A percentile compares a stretch with the other conserved stretches of the same genome.
Evolutionary conservation across 1,140 invertebrate species (phyloP).

Genomic region (Pogonomyrmex barbatus): DNA sequence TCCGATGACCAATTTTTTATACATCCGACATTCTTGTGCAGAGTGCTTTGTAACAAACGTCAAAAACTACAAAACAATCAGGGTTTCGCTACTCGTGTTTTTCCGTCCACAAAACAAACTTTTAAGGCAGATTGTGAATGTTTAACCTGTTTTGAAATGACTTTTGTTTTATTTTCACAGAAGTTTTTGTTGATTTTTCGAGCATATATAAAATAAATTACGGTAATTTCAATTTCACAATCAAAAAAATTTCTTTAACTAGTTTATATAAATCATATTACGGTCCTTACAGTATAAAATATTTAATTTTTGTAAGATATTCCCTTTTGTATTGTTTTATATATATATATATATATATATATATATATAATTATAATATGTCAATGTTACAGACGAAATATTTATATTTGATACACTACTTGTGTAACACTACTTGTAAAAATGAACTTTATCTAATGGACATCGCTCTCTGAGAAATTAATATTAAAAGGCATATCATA

Average conservation of each 20-base stretch:
- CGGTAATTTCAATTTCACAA: neutral
- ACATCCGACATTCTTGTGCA: neutral
- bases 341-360: neutral
- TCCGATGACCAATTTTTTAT: slow-evolving; percentile 12
- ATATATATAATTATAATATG: slow-evolving; percentile 17
- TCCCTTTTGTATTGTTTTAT: neutral
- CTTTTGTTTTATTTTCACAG: neutral
- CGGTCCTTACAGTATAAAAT: neutral
- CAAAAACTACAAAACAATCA: neutral
- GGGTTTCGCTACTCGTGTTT: neutral
- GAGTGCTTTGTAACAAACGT: neutral
- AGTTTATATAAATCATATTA: neutral
- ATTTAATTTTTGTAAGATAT: neutral
- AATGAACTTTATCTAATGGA: neutral
- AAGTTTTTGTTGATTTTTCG: neutral
- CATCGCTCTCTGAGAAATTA: neutral
- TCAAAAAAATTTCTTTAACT: neutral
- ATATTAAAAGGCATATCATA: neutral
- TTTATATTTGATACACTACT: neutral
- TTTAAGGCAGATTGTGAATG: neutral
- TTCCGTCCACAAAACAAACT: slow-evolving; percentile 15
- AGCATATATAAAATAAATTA: neutral
- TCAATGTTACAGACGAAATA: neutral
- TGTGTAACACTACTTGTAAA: neutral
- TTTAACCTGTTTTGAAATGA: neutral